A percentile compares a stretch with the other conserved stretches of the same genome.
Conservation (phyloP, 2,888 invertebrate genomes). For the Nomada lathburiana region DNA sequence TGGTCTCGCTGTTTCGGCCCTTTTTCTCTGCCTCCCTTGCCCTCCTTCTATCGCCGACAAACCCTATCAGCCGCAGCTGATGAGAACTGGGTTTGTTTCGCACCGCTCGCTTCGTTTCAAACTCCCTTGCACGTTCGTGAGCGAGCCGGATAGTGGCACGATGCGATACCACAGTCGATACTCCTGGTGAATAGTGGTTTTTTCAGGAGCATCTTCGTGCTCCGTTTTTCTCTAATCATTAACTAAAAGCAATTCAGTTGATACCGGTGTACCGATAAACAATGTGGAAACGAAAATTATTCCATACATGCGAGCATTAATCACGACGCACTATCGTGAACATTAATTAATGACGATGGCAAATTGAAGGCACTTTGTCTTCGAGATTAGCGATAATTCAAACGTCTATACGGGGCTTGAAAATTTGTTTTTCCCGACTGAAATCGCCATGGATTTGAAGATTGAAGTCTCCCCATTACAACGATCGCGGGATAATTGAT, state of each 20-base stretch:
- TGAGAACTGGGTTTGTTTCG: slow-evolving; percentile 66
- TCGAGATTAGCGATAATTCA: too few relatives aligned
- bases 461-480: too few relatives aligned
- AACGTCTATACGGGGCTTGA: too few relatives aligned
- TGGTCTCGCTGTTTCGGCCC: slow-evolving; percentile 54
- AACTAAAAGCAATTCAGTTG: not conserved
- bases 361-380: too few relatives aligned
- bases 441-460: too few relatives aligned
- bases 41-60: slow-evolving; percentile 60
- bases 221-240: not conserved
- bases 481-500: too few relatives aligned
- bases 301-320: too few relatives aligned
- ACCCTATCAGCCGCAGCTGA: slow-evolving; percentile 72
- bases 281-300: not conserved
- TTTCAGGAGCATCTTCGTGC: not conserved
- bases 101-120: slow-evolving; percentile 54
- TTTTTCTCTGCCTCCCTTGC: not conserved
- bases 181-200: not conserved
- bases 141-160: slow-evolving; percentile 1
- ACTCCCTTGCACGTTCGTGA: not conserved
- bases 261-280: not conserved
- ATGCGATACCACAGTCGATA: slow-evolving; percentile 31
- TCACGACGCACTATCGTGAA: too few relatives aligned
- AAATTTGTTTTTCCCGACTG: too few relatives aligned
- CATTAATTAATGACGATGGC: too few relatives aligned